A percentile compares a stretch with the other conserved stretches of the same genome.
Evolutionary conservation across 2,113 vertebrate species (phyloP).

Genomic region (Zootoca vivipara): DNA sequence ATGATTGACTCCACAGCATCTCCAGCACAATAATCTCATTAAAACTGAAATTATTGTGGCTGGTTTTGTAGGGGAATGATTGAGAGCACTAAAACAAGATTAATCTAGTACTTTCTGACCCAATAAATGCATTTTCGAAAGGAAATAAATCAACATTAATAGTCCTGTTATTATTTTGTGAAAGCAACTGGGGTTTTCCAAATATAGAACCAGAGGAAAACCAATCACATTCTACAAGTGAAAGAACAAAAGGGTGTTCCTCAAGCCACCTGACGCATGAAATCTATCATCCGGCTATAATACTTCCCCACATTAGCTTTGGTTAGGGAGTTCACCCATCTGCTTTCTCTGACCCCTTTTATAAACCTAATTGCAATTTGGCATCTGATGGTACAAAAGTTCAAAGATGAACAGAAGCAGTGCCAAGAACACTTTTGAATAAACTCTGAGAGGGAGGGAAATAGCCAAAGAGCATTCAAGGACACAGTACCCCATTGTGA

Average conservation of each 20-base stretch:
- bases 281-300: not conserved
- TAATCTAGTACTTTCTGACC: not conserved
- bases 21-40: not conserved
- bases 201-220: not conserved
- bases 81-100: not conserved
- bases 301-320: not conserved
- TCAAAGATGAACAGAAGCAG: not conserved
- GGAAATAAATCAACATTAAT: not conserved
- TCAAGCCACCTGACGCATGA: not conserved
- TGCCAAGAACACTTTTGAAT: slow-evolving; percentile 37
- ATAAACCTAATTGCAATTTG: not conserved
- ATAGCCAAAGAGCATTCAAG: not conserved
- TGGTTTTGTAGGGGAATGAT: not conserved
- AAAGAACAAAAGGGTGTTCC: not conserved
- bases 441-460: not conserved
- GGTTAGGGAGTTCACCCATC: not conserved
- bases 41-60: not conserved
- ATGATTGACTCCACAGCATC: not conserved
- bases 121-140: not conserved
- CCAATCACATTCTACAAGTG: not conserved
- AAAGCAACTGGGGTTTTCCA: not conserved
- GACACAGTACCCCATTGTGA: not conserved
- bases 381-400: not conserved
- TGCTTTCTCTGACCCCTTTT: not conserved
- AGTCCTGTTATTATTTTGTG: not conserved